Base-by-base conservation (phyloP, 2,113 vertebrate genomes). In the Strix aluco region DNA sequence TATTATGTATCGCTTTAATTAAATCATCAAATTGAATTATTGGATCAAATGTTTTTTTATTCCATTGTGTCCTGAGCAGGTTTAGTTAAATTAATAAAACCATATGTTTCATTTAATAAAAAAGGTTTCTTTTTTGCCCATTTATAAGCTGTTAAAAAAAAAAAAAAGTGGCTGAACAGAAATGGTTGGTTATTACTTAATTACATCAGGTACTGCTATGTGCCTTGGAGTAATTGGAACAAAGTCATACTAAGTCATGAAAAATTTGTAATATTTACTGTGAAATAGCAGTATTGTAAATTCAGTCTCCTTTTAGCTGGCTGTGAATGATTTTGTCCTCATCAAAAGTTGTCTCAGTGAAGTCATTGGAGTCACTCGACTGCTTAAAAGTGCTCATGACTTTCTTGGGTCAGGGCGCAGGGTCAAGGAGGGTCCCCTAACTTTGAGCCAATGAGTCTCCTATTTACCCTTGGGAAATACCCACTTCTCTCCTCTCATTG, bases 61-160 rank as follows among this genome's bases (percentile, higher is more conserved):
- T 97, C 97, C 94, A 86, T 96, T 97, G 97, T 89, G 96, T 92
- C 93, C 86, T 96, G 93, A 96, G 86, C 95, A 96, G 92, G 93
- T 98, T 98, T 97, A 19, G 46, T 97, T 98, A 98, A 98, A 98
- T 98, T 97, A 98, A 97, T 97, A 97, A 98, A 98, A 96, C 86
- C 94, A 81, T 96, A 97, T 97, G 97, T 96, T 97, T 97, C 78
- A 95, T 97, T 94, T 96, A 95, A 89, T 89, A 89, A 97, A 88
- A 94, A 85, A 58, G 13, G 90, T 72, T 93, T 87, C 57, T 88
- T 87, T 97, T 98, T 96, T 96, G 70, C 83, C 80, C 51, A 81
- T 95, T 98, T 80, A 70, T 97, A 95, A 92, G 62, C 93, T 91
- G 84, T 95, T 82, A 88, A 94, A 93, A 95, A 75, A 15, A 90